Conservation (phyloP, 2,797 vertebrate species). For the Chloroceryle inda region DNA sequence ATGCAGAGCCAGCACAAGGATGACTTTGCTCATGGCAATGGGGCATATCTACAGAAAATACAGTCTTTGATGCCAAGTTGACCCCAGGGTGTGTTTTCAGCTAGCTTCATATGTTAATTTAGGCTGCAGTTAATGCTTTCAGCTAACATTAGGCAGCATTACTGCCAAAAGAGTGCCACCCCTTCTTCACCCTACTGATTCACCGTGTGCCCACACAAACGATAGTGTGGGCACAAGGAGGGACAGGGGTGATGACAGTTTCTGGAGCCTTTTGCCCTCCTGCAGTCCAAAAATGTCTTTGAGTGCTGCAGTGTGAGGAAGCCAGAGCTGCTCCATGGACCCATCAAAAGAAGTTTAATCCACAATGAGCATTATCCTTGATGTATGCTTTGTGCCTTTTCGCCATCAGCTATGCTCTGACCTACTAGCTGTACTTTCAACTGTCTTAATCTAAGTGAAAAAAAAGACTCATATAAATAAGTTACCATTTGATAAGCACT, state of each 20-base stretch:
- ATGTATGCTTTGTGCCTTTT: conserved; percentile 8
- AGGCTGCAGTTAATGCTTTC: not conserved
- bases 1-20: not conserved
- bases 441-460: conserved; percentile 42
- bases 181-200: not conserved
- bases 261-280: not conserved
- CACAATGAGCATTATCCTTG: not conserved
- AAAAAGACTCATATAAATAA: conserved; percentile 48
- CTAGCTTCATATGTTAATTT: not conserved
- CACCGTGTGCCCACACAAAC: not conserved
- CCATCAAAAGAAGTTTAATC: not conserved
- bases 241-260: not conserved
- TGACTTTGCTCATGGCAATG: not conserved
- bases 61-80: not conserved
- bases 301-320: not conserved
- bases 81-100: not conserved
- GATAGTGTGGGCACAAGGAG: not conserved
- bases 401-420: conserved; percentile 50
- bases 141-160: not conserved
- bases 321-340: not conserved
- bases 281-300: not conserved
- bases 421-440: conserved; percentile 41
- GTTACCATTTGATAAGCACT: not conserved
- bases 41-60: not conserved
- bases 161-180: not conserved